Percentiles rank a stretch among this genome's conserved stretches.
Conservation (phyloP, 2,113 vertebrate species). For the Zosterops borbonicus region DNA sequence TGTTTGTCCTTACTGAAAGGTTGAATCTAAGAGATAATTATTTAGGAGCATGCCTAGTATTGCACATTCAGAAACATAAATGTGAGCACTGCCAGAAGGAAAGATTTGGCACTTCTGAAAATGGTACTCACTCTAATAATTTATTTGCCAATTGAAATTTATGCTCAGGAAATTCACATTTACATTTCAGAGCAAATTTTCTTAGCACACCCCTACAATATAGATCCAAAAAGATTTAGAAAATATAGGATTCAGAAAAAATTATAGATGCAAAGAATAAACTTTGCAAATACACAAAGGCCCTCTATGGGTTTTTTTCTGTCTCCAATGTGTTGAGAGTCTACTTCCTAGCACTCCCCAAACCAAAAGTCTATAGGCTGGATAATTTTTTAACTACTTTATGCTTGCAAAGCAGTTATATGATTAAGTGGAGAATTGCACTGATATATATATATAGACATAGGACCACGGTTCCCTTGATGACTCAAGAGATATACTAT, state of each 20-base stretch:
- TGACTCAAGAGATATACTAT: background rate
- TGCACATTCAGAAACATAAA: background rate
- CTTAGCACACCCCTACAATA: background rate
- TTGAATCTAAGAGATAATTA: background rate
- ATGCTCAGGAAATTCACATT: background rate
- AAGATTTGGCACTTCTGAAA: background rate
- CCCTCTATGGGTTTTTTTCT: accelerated
- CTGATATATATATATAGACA: background rate
- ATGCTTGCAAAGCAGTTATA: background rate
- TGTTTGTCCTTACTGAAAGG: background rate
- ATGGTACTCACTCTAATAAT: background rate
- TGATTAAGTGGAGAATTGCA: background rate
- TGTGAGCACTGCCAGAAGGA: background rate
- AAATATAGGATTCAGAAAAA: background rate
- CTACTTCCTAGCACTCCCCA: background rate
- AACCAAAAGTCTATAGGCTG: background rate
- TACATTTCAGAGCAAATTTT: background rate
- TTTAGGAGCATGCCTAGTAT: background rate
- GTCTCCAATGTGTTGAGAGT: background rate
- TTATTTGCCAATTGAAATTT: background rate
- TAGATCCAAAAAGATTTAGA: background rate
- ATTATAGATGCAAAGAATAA: background rate
- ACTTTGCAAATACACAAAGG: background rate
- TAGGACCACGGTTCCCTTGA: background rate
- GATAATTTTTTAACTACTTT: background rate